Evolutionary conservation across 2,888 invertebrate genomes (phyloP), one percentile per base, ranked within the genome.

Genomic region (Scaptomyza flava): DNA sequence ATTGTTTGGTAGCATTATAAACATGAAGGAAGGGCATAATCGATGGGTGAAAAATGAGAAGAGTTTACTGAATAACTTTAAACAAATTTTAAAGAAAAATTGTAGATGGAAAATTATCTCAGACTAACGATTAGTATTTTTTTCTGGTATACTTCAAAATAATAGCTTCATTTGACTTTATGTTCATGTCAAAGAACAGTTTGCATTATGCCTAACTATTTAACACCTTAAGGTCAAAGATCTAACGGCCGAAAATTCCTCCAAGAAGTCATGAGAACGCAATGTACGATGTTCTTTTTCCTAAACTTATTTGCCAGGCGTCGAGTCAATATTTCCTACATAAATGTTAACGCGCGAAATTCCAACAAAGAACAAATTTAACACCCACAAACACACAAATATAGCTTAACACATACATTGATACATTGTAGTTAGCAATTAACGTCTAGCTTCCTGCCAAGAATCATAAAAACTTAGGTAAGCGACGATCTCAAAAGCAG

Each of bases 301-400:
- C 50, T 11, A 23, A 31, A n/a, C 48, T 48, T 33, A 50, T 57
- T 58, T 65, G 50, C 59, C 53, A 54, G 46, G 56, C 48, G 62
- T 31, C 20, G 30, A 8, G 12, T 8, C n/a, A 34, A 34, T 50
- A 14, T 75, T 81, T 74, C 57, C 79, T 69, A 71, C 34, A 45
- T 53, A 54, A 72, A 84, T 81, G 81, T 76, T 87, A 87, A 81
- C 76, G 85, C 72, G 81, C 87, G 82, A 81, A 81, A 81, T 81
- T 84, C 87, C 76, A 57, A 30, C 30, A 48, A 51, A 46, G 57
- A 54, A 43, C 58, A 46, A 67, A 65, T 70, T 81, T 87, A 72
- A 68, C 81, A 81, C 85, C 81, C 87, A 72, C 87, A 81, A 30
- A 45, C 7, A 38, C 38, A 17, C 23, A 60, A 38, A 61, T 34